Percentiles rank a stretch among this genome's conserved stretches.
These are phyloP conservation scores for Serripes groenlandicus DNA, from an alignment of 2,888 invertebrate genomes.

Conservation along the genomic window DNA sequence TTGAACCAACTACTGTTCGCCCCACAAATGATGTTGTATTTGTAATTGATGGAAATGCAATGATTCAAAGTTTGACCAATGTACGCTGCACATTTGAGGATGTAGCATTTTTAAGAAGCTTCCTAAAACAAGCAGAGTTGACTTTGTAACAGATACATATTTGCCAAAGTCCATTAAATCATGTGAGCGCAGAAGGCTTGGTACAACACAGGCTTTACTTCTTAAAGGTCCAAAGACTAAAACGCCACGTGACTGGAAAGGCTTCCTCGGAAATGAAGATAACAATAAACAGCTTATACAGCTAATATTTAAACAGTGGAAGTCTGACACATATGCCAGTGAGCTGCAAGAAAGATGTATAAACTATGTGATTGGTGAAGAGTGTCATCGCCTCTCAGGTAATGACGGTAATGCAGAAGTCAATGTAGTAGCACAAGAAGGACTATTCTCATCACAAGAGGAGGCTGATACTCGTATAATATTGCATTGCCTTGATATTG, in stretches of 20 bases:
- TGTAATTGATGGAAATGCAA: constrained; percentile 18
- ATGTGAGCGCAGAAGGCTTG: constrained; percentile 19
- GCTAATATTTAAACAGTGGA: constrained; percentile 8
- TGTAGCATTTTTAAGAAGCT: constrained; percentile 13
- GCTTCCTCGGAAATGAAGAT: constrained; percentile 13
- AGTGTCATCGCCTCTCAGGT: constrained; percentile 3
- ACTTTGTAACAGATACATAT: constrained; percentile 31
- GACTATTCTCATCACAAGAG: constrained; percentile 20
- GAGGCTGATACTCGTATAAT: constrained; percentile 31
- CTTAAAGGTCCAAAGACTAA: constrained; percentile 23
- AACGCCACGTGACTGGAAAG: constrained; percentile 27
- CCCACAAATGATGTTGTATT: neutral
- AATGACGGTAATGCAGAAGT: neutral
- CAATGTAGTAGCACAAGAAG: neutral
- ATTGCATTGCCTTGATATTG: constrained; percentile 1
- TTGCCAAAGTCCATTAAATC: neutral
- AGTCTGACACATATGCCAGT: neutral
- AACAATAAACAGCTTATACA: constrained; percentile 29
- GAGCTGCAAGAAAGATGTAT: neutral
- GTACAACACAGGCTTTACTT: neutral
- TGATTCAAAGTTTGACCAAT: too few relatives aligned
- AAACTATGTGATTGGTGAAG: neutral
- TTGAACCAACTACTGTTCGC: neutral
- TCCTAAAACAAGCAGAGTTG: neutral
- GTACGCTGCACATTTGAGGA: constrained; percentile 9